Evolutionary conservation across 1,140 invertebrate genomes (phyloP).

Genomic region (Eupristina koningsbergeri): DNA sequence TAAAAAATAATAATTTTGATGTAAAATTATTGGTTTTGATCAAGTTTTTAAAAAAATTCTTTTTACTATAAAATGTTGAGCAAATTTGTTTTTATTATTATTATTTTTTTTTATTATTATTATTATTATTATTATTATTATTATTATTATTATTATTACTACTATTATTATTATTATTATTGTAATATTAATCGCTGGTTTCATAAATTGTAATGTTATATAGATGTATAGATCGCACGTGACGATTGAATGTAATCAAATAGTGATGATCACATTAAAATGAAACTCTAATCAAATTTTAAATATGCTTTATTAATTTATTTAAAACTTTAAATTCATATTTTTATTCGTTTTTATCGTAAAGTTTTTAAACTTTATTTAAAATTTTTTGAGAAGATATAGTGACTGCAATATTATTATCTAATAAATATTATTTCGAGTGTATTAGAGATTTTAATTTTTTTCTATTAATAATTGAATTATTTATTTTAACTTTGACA

Average conservation of each 20-base stretch:
- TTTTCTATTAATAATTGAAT: neutral
- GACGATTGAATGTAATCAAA: conserved; percentile 51
- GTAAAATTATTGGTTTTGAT: conserved; percentile 24
- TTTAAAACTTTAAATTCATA: conserved; percentile 13
- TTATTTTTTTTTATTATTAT: no score
- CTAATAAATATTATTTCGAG: neutral
- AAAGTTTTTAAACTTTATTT: neutral
- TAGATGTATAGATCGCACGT: conserved; percentile 45
- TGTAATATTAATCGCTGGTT: conserved; percentile 36
- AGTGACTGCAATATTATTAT: neutral
- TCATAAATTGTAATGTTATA: conserved; percentile 46
- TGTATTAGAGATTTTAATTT: no score
- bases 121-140: no score
- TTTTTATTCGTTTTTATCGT: neutral
- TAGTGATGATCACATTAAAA: conserved; percentile 49
- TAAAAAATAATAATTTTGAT: conserved; percentile 34
- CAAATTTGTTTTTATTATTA: conserved; percentile 41
- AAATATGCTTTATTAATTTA: conserved; percentile 35
- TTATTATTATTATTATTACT: conserved; percentile 36
- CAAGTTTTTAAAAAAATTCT: conserved; percentile 27
- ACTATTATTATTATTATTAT: conserved; percentile 38
- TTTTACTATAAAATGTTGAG: neutral
- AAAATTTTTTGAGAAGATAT: conserved; percentile 28
- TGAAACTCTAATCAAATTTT: conserved; percentile 43
- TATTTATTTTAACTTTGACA: neutral